Base-by-base conservation (phyloP, 2,797 vertebrate species). In the Poeciliopsis gracilis region DNA sequence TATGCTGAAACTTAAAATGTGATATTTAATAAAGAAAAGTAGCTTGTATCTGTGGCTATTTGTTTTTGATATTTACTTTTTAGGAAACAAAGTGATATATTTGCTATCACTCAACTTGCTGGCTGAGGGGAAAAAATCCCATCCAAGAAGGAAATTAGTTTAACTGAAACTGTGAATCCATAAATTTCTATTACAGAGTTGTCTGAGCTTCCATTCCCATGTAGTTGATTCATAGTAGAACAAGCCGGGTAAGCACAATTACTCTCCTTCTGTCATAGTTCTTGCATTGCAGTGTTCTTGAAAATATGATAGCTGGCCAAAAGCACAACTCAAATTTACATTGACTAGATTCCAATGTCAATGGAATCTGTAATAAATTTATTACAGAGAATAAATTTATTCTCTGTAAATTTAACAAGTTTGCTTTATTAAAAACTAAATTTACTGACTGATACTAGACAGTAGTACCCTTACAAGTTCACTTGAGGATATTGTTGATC, bases 261-360 rank as follows among this genome's bases (percentile, higher is more conserved):
- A 84, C 81, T 84, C 87, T 78, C 28, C 84, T 77, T 88, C 82
- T 85, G 79, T 83, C 75, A 84, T 83, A 78, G 73, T 74, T 83
- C 84, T 73, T 75, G 61, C 83, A 51, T 55, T 61, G 46, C 59
- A 66, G 45, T 80, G 28, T 81, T 82, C 46, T 80, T 18, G 76
- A 69, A 88, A 87, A 86, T 82, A 79, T 81, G 59, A 79, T 45
- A 87, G 83, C 75, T 23, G 38, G 73, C 74, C 79, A 80, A 55
- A 46, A 59, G 85, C 82, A 80, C 78, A 72, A 75, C 71, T 86
- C 78, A 49, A 89, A 89, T 89, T 90, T 87, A 82, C 84, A 41
- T 76, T 71, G 79, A 72, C 69, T 88, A 46, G 49, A 47, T 73
- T 67, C 84, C 81, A 82, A 75, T n/a, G n/a, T n/a, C n/a, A n/a